phyloP scores from a whole-genome alignment of 2,888 invertebrate genomes.

The Maniola hyperantus region DNA sequence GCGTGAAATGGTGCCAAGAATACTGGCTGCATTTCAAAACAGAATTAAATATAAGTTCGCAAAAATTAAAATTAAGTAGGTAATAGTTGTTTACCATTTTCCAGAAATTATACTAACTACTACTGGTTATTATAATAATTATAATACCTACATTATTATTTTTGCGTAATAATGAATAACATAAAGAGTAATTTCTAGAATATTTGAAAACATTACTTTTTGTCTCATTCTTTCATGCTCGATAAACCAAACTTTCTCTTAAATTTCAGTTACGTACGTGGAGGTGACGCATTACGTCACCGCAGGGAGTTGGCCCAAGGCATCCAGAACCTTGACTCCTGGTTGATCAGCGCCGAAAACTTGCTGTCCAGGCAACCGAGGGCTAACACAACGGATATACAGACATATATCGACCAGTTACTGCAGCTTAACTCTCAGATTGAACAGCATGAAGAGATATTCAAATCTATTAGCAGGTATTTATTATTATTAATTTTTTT shows the following conservation, averaged over 20 bases:
- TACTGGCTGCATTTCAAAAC: too few relatives aligned
- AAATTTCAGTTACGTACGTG: conserved; percentile 86
- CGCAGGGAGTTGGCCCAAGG: conserved; percentile 90
- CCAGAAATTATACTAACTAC: not conserved
- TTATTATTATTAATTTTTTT: not conserved
- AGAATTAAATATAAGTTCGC: not conserved
- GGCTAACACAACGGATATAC: conserved; percentile 90
- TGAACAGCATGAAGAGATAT: conserved; percentile 93
- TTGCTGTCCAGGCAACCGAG: conserved; percentile 87
- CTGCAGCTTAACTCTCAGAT: conserved; percentile 90
- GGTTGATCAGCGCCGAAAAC: conserved; percentile 90
- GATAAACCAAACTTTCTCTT: not conserved
- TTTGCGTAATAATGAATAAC: not conserved
- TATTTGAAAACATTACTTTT: not conserved
- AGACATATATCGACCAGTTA: conserved; percentile 89
- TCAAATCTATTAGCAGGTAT: conserved; percentile 92
- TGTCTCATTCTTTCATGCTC: not conserved
- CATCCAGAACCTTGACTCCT: conserved; percentile 88
- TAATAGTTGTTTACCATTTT: not conserved
- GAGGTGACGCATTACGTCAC: conserved; percentile 92
- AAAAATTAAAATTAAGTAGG: not conserved
- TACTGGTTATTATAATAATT: not conserved
- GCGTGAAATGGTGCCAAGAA: too few relatives aligned
- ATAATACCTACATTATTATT: not conserved
- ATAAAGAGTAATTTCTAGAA: not conserved